Base-by-base conservation (phyloP, 2,888 invertebrate species). In the Athalia circularis region DNA sequence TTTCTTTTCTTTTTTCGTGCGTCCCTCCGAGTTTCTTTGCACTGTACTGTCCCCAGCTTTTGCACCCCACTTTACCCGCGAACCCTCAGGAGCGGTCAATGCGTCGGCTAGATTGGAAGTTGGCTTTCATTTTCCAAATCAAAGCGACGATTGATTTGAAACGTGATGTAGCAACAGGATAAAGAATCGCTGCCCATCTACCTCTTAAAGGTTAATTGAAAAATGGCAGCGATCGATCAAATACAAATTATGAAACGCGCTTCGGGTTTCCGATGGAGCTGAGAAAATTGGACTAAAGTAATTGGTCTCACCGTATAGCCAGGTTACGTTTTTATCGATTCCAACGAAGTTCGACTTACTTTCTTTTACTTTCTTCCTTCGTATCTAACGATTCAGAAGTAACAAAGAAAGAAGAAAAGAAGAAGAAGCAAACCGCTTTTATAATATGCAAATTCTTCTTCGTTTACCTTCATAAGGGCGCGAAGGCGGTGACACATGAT, bases 71-170 rank as follows among this genome's bases (percentile, higher is more conserved):
- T 75, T 64, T 61, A 64, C 59, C 29, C 67, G 52, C 65, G 11
- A 47, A 48, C 68, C 68, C 68, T 68, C 43, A 9, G 45, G 9
- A 15, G n/a, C 43, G 72, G 72, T 70, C 70, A 54, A 45, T 15
- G 54, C 59, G 72, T 47, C 9, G 50, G 45, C 75, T 50, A 62
- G 64, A 75, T 75, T 75, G 75, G 52, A 75, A 75, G 64, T 75
- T 75, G 50, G 75, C 64, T 75, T 64, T 75, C 9, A 75, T 75
- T 64, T 75, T 52, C 75, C 50, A 64, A 75, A 57, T 75, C 75
- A 75, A 75, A 61, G 61, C 52, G 70, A 45, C 45, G 59, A n/a
- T 43, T n/a, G 11, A 47, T 54, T 59, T 29, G 43, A 59, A 8
- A 59, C 15, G 68, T 54, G 68, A 4, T 50, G 29, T 29, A 68